Evolutionary conservation across 2,797 vertebrate genomes (phyloP), one percentile per base, ranked within the genome.

Genomic region (Ceryle rudis): DNA sequence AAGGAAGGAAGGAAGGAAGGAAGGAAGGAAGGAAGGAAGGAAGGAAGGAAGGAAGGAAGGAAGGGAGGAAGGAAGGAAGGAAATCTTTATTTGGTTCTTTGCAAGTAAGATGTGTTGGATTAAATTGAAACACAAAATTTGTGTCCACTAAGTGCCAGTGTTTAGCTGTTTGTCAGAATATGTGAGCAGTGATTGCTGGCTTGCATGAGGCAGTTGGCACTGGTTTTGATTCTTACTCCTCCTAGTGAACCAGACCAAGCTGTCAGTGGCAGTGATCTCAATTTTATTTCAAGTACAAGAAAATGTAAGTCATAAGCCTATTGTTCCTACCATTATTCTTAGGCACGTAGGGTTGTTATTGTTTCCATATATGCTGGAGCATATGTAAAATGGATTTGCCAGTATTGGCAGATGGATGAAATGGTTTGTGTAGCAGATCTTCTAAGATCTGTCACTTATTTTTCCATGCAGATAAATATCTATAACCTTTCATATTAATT

Each of bases 91-190:
- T 74, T 25, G 77, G 5, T 58, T 79, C 19, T 69, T 80, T 93
- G 15, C 25, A 70, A 72, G 54, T 39, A 82, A 78, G 22, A 33
- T 41, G 6, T 3, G 3, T 72, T 72, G 69, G 14, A 88, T 21
- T 62, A 86, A 62, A n/a, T 2, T 66, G 33, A 84, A 90, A 52
- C 83, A 10, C 83, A 58, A 75, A 62, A 73, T 41, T 37, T 86
- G 21, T n/a, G 26, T 79, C 85, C 87, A 60, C 42, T 84, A 42
- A 89, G 81, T 81, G 60, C 88, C 86, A 80, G 37, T 75, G 62
- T 95, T 96, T 52, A 93, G 55, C 60, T 65, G 26, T 91, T 95
- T 93, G 54, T 88, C 70, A 73, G 58, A 86, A 31, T 66, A 35
- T 29, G 35, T 18, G 25, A 79, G 28, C 70, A 80, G 60, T 47